Evolutionary conservation across 2,797 vertebrate genomes (phyloP).

Genomic region (Peromyscus aztecus): DNA sequence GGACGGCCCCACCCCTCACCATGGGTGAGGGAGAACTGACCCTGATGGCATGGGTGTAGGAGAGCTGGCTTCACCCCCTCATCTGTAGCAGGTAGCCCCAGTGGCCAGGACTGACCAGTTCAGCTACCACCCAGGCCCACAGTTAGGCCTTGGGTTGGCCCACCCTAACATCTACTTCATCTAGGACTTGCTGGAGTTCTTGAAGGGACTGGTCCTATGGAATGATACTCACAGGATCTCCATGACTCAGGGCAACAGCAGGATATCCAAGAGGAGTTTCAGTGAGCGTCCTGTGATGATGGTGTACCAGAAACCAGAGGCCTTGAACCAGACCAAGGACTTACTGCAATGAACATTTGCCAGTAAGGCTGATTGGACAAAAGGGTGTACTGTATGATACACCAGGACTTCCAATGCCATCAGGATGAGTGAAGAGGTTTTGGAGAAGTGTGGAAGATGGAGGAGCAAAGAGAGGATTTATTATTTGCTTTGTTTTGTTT

Average conservation of each 20-base stretch:
- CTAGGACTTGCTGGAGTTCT: background rate
- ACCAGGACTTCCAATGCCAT: rapidly evolving
- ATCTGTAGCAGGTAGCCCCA: rapidly evolving
- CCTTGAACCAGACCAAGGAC: background rate
- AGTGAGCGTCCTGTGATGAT: background rate
- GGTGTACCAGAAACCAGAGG: background rate
- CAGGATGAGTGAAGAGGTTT: background rate
- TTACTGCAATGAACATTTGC: background rate
- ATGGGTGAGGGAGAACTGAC: background rate
- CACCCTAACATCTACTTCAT: background rate
- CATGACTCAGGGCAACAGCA: background rate
- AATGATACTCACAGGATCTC: background rate
- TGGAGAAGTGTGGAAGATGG: background rate
- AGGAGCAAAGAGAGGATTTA: background rate
- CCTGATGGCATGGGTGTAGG: background rate
- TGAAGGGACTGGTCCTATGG: background rate
- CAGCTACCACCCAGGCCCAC: background rate
- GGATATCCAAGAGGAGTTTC: background rate
- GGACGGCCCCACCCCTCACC: rapidly evolving
- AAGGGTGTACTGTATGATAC: background rate
- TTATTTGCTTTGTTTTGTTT: background rate
- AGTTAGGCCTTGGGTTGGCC: background rate
- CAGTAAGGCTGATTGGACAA: background rate
- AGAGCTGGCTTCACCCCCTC: background rate
- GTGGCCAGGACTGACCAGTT: background rate